Evolutionary conservation across 1,140 invertebrate genomes (phyloP).

Genomic region (Drosophila lacertosa): DNA sequence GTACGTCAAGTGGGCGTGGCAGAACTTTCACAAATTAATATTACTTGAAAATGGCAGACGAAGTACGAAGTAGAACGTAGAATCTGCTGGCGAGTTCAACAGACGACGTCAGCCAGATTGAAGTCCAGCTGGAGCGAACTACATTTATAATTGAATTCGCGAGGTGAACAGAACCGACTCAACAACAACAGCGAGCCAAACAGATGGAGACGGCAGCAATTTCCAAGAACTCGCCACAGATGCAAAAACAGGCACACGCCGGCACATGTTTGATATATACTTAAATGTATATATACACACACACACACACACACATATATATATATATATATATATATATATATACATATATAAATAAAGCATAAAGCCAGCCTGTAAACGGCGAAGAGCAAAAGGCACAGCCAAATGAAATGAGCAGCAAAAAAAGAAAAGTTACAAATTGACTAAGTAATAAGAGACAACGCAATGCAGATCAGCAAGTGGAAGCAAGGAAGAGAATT

Average conservation of each 20-base stretch:
- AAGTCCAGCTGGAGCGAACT: slow-evolving; percentile 44
- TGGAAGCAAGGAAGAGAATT: background rate
- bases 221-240: slow-evolving; percentile 68
- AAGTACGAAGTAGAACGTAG: slow-evolving; percentile 2
- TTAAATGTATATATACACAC: no score
- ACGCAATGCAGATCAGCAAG: slow-evolving; percentile 26
- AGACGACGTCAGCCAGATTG: slow-evolving; percentile 34
- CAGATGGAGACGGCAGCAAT: slow-evolving; percentile 51
- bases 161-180: slow-evolving; percentile 63
- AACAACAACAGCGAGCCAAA: slow-evolving; percentile 30
- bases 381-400: slow-evolving; percentile 42
- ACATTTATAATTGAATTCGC: slow-evolving; percentile 77
- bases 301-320: slow-evolving; percentile 18
- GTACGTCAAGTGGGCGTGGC: slow-evolving; percentile 55
- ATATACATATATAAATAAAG: slow-evolving; percentile 40
- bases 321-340: slow-evolving; percentile 31
- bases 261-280: slow-evolving; percentile 1
- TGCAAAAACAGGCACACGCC: slow-evolving; percentile 37
- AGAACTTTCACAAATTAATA: slow-evolving; percentile 82
- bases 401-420: slow-evolving; percentile 55
- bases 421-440: slow-evolving; percentile 55
- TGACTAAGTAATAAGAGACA: slow-evolving; percentile 55
- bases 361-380: slow-evolving; percentile 55
- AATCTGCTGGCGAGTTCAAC: slow-evolving; percentile 58
- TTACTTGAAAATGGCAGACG: slow-evolving; percentile 45